Evolutionary conservation across 53 echinoderm and acorn worm genomes (phyloP), one percentile per base, ranked within the genome.

Genomic region (Pentamera pediparva): DNA sequence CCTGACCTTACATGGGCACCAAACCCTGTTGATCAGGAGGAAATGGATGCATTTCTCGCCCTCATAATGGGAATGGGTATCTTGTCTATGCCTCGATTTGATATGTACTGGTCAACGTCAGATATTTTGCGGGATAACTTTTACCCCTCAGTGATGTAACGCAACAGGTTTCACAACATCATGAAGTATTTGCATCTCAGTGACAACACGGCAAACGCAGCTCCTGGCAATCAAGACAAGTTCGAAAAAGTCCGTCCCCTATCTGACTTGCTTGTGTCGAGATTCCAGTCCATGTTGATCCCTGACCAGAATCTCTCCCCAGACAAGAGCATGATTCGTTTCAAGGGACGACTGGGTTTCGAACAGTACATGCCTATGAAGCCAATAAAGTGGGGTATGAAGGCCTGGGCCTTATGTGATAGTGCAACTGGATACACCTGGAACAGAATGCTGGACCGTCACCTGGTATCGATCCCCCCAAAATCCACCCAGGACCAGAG

Each of bases 331-430:
- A 75, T 82, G 75, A 32, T 75, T 4, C 27, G 17, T 1, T 82
- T 75, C 64, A 82, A 82, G 25, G 54, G 54, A 53, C 12, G 3
- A 13, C n/a, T 53, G 7, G 54, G 54, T 9, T 53, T 53, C 25
- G 6, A 22, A 13, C 54, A 53, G 25, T 53, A 53, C 54, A 53
- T 53, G 54, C 54, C 1, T 26, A 53, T 48, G 37, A 82, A 75
- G 24, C 82, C 75, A 1, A 63, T 74, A 0, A 75, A 82, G 21
- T 82, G 75, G 82, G 82, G 82, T 1, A 82, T 82, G 64, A 75
- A 82, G 32, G 75, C 61, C 4, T 82, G 45, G 47, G 61, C 62
- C 17, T 20, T 81, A 5, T 59, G 32, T 29, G 81, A 81, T 8
- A 58, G 74, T 22, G 2, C 35, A 22, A 75, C 62, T 9, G 82